Evolutionary conservation across 1,140 invertebrate species (phyloP).

Genomic region (Galendromus occidentalis): DNA sequence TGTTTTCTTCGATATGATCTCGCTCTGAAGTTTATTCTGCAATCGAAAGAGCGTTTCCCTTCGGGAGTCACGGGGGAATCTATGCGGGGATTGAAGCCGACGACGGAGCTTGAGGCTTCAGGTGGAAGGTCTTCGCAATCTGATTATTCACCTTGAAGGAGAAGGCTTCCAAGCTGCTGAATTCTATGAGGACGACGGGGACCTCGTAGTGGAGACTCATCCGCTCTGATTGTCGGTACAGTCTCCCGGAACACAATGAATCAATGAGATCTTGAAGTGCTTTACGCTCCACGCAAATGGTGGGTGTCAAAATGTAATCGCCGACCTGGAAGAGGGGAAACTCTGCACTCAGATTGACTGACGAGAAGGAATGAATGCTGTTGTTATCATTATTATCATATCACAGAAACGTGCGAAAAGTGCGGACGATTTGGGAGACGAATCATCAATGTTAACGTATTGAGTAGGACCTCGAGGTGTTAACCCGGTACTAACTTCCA

Average conservation of each 20-base stretch:
- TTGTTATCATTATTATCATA: background rate
- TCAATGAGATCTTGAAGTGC: constrained; percentile 92
- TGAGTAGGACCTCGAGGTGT: background rate
- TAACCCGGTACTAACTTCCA: constrained; percentile 44
- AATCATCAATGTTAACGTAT: constrained; percentile 12
- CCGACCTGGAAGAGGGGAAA: constrained; percentile 44
- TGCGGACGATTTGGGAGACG: constrained; percentile 11
- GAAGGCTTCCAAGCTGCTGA: constrained; percentile 46
- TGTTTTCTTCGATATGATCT: background rate
- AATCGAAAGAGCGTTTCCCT: background rate
- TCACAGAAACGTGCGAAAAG: constrained; percentile 9
- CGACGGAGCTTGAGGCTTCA: too few species aligned
- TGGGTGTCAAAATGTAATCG: constrained; percentile 90
- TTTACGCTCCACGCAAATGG: constrained; percentile 90
- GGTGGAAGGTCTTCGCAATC: too few species aligned
- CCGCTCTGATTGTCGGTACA: constrained; percentile 79
- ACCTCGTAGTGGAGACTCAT: constrained; percentile 71
- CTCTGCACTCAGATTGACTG: constrained; percentile 10
- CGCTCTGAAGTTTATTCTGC: background rate
- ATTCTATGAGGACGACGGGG: constrained; percentile 86
- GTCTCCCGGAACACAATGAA: constrained; percentile 74
- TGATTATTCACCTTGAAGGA: constrained; percentile 12
- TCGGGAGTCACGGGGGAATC: too few species aligned
- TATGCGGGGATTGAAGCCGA: too few species aligned
- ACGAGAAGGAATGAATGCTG: too few species aligned